phyloP scores from a whole-genome alignment of 2,113 vertebrate genomes.

The Rattus norvegicus region GRCr8 NC_086019.1:12919501-12920000 shows the following conservation, averaged over 20 bases:
- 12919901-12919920: background rate
- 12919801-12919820: background rate
- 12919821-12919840: slow-evolving; percentile 32
- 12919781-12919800: slow-evolving; percentile 23
- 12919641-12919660: background rate
- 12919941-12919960: background rate
- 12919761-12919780: background rate
- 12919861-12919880: slow-evolving; percentile 9
- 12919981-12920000: slow-evolving; percentile 2
- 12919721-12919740: background rate
- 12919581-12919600: background rate
- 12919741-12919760: background rate
- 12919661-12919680: background rate
- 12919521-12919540: slow-evolving; percentile 17
- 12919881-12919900: background rate
- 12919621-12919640: slow-evolving; percentile 41
- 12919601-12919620: slow-evolving; percentile 23
- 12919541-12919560: background rate
- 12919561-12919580: slow-evolving; percentile 9
- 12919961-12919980: background rate
- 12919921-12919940: slow-evolving; percentile 1
- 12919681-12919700: slow-evolving; percentile 37
- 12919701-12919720: background rate
- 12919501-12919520: slow-evolving; percentile 9
- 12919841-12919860: slow-evolving; percentile 7